Percentiles rank a stretch among this genome's conserved stretches.
Evolutionary conservation across 2,113 vertebrate genomes (phyloP).

Genomic region (Anolis sagrei): DNA sequence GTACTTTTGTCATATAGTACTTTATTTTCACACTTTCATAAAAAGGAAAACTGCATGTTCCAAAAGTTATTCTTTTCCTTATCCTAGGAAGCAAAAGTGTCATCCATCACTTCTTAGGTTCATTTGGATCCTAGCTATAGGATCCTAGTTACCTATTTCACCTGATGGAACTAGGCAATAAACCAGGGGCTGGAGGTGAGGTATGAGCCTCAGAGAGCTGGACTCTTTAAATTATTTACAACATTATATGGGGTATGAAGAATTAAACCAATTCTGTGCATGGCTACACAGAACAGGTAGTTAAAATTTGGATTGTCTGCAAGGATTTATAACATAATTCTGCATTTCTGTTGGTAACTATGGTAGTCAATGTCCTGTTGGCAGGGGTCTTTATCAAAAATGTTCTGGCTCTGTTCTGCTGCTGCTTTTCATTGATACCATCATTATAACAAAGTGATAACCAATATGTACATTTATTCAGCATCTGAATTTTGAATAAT

Average conservation of each 20-base stretch:
- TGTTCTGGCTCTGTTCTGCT: neutral
- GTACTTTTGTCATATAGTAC: too few relatives aligned
- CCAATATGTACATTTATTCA: conserved; percentile 27
- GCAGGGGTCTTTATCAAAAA: neutral
- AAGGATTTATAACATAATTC: neutral
- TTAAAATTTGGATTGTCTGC: neutral
- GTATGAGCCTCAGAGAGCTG: neutral
- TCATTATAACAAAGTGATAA: conserved; percentile 27
- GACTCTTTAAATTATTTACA: neutral
- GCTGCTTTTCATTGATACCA: neutral
- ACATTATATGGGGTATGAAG: neutral
- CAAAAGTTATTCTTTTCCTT: neutral
- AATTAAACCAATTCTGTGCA: neutral
- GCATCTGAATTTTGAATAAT: conserved; percentile 28
- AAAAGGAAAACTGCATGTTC: too few relatives aligned
- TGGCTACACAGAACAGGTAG: neutral
- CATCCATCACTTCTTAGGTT: neutral
- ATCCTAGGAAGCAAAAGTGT: neutral
- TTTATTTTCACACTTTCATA: too few relatives aligned
- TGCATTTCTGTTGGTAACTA: neutral
- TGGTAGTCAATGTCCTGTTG: neutral
- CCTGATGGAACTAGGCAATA: neutral
- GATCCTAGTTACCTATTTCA: neutral
- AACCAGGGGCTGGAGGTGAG: neutral
- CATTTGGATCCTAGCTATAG: neutral